Evolutionary conservation across 2,113 vertebrate genomes (phyloP), one percentile per base, ranked within the genome.

Genomic region (Benitochromis conjunctus): DNA sequence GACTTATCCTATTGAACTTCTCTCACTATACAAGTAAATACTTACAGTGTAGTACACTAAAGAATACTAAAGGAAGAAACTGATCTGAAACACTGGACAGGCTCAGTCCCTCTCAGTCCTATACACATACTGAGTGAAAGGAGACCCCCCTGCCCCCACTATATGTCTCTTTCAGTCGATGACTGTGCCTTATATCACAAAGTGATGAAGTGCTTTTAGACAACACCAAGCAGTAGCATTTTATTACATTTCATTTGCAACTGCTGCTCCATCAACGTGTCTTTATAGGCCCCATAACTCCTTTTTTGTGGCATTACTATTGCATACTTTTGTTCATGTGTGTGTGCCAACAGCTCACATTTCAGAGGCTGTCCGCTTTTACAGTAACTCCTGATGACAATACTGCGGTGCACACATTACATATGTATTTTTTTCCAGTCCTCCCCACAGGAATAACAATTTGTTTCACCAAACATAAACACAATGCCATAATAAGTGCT

Each of bases 391-490:
- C 80, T 85, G 81, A 91, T 94, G 93, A 95, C 88, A 92, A 91
- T 89, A 79, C 55, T 51, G 53, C 71, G 84, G 88, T 89, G 36
- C 91, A 89, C 60, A 93, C 92, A 95, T 93, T 84, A 90, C 84
- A 93, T 84, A 90, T 71, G n/a, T 60, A 84, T 92, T 87, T 91
- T 90, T 90, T 91, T 53, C 78, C 57, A 81, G 53, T 82, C 16
- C 76, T 82, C 83, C 84, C 86, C 87, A 88, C 79, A 87, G 88
- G 83, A 90, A 92, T 86, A 92, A 85, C 90, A 90, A 92, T 93
- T 94, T 94, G 90, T 88, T 92, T 92, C 79, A 21, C 90, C 88
- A 81, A 91, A 92, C 86, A 85, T 88, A 92, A 93, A 94, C 90
- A 93, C 90, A 90, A 92, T 90, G 80, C 86, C 88, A 89, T 91